phyloP scores from a whole-genome alignment of 2,888 invertebrate genomes.

The Epistrophella euchroma region DNA sequence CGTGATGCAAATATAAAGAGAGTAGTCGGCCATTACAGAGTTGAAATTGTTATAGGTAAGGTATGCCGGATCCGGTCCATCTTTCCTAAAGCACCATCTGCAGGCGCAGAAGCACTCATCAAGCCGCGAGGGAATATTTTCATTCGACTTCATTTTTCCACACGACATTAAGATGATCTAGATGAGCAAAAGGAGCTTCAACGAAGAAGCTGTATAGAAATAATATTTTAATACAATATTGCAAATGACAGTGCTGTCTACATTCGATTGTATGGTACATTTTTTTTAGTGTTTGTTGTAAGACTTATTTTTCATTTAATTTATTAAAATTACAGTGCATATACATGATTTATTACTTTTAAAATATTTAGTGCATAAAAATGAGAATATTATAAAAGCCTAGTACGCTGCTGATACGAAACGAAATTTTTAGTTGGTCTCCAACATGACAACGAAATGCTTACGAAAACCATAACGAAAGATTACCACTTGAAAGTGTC shows the following conservation, averaged over 20 bases:
- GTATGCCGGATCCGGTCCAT: constrained; percentile 6
- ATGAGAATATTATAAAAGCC: no score
- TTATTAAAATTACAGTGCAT: no score
- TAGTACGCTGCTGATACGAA: no score
- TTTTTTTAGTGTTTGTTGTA: no score
- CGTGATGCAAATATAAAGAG: constrained; percentile 74
- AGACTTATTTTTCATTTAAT: no score
- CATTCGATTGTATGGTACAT: no score
- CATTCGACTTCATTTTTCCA: constrained; percentile 52
- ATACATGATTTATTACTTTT: no score
- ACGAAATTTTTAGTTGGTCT: no score
- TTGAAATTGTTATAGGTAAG: background rate
- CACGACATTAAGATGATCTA: constrained; percentile 67
- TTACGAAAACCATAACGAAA: no score
- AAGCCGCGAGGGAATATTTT: constrained; percentile 53
- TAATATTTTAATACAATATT: constrained; percentile 26
- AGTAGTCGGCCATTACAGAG: constrained; percentile 63
- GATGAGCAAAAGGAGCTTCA: constrained; percentile 47
- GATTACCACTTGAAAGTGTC: no score
- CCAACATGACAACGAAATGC: no score
- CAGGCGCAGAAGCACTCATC: constrained; percentile 69
- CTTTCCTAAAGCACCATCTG: constrained; percentile 20
- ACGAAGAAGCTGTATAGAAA: constrained; percentile 14
- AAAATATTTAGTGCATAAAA: no score
- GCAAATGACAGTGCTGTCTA: constrained; percentile 8